Base-by-base conservation (phyloP, 2,113 vertebrate genomes). In the Ammodytes marinus region DNA sequence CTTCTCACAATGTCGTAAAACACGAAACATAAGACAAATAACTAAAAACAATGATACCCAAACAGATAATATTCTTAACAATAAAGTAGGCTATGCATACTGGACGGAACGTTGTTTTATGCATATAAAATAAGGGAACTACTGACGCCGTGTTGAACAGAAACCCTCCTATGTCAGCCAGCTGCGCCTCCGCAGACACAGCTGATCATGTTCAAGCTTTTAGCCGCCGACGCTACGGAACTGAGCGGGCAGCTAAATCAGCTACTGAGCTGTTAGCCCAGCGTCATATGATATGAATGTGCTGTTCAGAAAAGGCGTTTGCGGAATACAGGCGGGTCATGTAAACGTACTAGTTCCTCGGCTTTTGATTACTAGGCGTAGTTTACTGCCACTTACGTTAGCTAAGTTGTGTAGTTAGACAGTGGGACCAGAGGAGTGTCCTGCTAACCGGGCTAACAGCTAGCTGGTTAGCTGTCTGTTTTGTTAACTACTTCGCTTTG, bases 141-240 rank as follows among this genome's bases (percentile, higher is more conserved):
- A 27, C 77, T 67, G 42, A 63, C n/a, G n/a, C 42, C 55, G 60
- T 15, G 42, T 15, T 69, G 0, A 15, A 11, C 13, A 69, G 47
- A 74, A 52, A 47, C 50, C 53, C 53, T 15, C 42, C 54, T 19
- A 2, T 77, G 65, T 69, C 58, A 54, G 40, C 39, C 45, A 52
- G 68, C 77, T 42, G 76, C 89, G 19, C 82, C 82, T 73, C 84
- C 65, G 12, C 83, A 71, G 74, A 85, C 80, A 80, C 89, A 90
- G 86, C 87, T 92, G 90, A 91, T 89, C 79, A 88, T 78, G 58
- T 59, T 49, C 53, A 78, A 47, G 17, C 61, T 14, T 55, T 75
- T 70, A 83, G 85, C 81, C 60, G 77, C 60, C 47, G 57, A 12
- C 47, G 93, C 92, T 94, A 92, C 88, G 92, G 91, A 93, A 93